A percentile compares a stretch with the other conserved stretches of the same genome.
phyloP scores from a whole-genome alignment of 1,140 invertebrate genomes.

The Penaeus indicus region DNA sequence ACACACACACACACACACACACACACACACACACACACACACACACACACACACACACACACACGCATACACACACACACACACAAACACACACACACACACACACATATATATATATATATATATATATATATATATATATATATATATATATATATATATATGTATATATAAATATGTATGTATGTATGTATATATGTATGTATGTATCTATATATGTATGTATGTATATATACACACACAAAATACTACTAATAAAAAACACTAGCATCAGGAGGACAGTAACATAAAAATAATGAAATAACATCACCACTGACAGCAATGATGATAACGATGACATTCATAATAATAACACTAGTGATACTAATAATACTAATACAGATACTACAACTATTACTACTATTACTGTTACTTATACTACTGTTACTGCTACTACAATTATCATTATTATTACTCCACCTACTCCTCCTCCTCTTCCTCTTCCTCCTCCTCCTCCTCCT shows the following conservation, averaged over 20 bases:
- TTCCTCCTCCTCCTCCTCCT: no score
- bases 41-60: not conserved
- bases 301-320: no score
- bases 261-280: no score
- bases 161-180: not conserved
- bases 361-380: not conserved
- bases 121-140: not conserved
- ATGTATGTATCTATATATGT: not conserved
- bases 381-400: not conserved
- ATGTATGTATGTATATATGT: no score
- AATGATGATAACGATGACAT: no score
- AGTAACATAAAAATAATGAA: no score
- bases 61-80: not conserved
- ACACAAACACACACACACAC: not conserved
- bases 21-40: not conserved
- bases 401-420: not conserved
- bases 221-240: no score
- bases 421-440: not conserved
- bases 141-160: not conserved
- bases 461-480: no score
- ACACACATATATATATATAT: not conserved
- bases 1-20: not conserved
- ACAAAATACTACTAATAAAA: not conserved
- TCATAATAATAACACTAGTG: no score
- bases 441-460: not conserved